Conservation (phyloP, 2,888 invertebrate genomes). For the Didymodactylos carnosus region DNA sequence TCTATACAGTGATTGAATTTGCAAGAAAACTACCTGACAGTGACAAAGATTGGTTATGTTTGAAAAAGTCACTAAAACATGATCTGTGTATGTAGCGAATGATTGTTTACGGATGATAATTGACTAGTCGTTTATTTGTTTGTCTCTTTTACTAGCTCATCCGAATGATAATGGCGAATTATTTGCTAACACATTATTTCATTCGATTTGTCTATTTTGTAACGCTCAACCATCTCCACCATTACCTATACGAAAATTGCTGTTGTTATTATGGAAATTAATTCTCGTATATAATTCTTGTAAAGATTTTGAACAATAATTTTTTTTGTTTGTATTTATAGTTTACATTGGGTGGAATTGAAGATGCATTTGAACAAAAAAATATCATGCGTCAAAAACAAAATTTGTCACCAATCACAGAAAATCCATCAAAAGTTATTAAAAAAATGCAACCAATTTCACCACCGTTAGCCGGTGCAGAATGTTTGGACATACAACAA, state of each 20-base stretch:
- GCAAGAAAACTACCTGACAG: slow-evolving; percentile 45
- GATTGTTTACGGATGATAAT: too few species aligned
- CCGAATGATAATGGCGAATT: neutral
- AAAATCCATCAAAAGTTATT: slow-evolving; percentile 84
- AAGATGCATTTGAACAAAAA: slow-evolving; percentile 58
- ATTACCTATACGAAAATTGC: too few species aligned
- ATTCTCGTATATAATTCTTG: too few species aligned
- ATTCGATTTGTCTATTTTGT: neutral
- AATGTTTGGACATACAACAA: slow-evolving; percentile 14
- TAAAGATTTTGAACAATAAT: too few species aligned
- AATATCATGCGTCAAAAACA: slow-evolving; percentile 40
- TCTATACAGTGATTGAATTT: slow-evolving; percentile 85
- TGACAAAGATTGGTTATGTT: slow-evolving; percentile 19
- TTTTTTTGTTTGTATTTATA: too few species aligned
- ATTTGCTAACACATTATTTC: neutral
- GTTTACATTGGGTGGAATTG: too few species aligned
- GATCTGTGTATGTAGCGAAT: slow-evolving; percentile 20
- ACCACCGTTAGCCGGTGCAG: slow-evolving; percentile 34
- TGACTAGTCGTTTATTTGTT: neutral
- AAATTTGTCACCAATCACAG: slow-evolving; percentile 54
- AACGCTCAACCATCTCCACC: too few species aligned
- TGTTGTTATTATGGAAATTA: too few species aligned
- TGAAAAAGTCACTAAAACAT: neutral
- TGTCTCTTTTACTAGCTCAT: neutral
- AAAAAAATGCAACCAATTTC: slow-evolving; percentile 38